These are phyloP conservation scores for Tipula lateralis DNA, from an alignment of 2,888 invertebrate species.

Conservation along the genomic window DNA sequence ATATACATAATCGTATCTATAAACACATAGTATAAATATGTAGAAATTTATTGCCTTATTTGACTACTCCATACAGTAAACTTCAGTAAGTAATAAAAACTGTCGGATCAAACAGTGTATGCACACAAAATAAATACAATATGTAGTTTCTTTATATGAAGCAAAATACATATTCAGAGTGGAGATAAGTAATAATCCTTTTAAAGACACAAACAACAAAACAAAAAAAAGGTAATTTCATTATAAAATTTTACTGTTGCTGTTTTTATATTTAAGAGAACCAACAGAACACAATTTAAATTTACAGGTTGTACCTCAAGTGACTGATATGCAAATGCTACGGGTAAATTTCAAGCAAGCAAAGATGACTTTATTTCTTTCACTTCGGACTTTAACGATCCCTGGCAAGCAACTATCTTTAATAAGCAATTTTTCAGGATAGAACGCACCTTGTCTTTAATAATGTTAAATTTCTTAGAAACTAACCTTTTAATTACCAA, in stretches of 20 bases:
- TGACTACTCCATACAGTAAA: background rate
- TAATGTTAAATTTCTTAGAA: too few species aligned
- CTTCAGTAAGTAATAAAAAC: background rate
- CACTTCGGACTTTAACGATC: too few species aligned
- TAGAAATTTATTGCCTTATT: background rate
- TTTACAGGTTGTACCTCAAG: too few species aligned
- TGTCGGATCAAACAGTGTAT: background rate
- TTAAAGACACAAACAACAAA: background rate
- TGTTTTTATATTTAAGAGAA: background rate
- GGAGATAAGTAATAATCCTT: conserved; percentile 24
- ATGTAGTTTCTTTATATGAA: background rate
- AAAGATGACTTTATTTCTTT: too few species aligned
- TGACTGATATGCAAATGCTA: too few species aligned
- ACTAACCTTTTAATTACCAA: too few species aligned
- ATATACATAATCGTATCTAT: too few species aligned
- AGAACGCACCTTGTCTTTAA: too few species aligned
- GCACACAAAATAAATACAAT: background rate
- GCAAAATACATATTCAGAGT: background rate
- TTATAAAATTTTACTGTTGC: background rate
- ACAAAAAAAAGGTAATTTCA: background rate
- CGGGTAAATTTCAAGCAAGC: too few species aligned
- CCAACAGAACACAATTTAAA: background rate
- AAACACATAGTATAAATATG: too few species aligned
- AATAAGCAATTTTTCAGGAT: too few species aligned
- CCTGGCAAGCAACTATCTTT: too few species aligned